A percentile compares a stretch with the other conserved stretches of the same genome.
Evolutionary conservation across 2,113 vertebrate genomes (phyloP).

Genomic region (Vombatus ursinus): DNA sequence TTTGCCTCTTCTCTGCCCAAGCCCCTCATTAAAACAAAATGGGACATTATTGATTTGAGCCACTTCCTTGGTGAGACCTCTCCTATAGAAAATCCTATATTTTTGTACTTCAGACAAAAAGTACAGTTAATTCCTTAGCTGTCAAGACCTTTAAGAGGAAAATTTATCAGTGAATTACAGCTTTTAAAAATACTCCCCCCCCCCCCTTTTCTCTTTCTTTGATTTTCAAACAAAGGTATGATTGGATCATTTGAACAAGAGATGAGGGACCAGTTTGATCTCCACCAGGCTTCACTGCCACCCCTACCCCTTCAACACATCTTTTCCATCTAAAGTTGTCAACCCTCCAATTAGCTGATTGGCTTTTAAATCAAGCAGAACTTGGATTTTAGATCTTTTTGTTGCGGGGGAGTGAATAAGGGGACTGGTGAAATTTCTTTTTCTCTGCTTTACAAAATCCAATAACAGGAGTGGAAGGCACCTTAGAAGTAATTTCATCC

Average conservation of each 20-base stretch:
- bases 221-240: background rate
- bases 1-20: slow-evolving; percentile 47
- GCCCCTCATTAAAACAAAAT: slow-evolving; percentile 46
- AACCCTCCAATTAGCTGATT: background rate
- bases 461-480: too few relatives aligned
- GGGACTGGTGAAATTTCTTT: too few relatives aligned
- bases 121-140: slow-evolving; percentile 27
- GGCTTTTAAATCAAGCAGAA: background rate
- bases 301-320: background rate
- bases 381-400: background rate
- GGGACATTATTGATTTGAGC: slow-evolving; percentile 44
- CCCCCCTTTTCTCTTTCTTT: background rate
- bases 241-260: background rate
- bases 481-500: too few relatives aligned
- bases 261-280: background rate
- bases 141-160: slow-evolving; percentile 16
- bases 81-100: slow-evolving; percentile 64
- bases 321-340: background rate
- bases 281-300: background rate
- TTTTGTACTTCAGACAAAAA: slow-evolving; percentile 65
- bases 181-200: background rate
- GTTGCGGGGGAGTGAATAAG: too few relatives aligned
- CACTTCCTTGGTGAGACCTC: slow-evolving; percentile 45
- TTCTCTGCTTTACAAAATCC: too few relatives aligned
- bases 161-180: background rate